Base-by-base conservation (phyloP, 1,140 invertebrate genomes). In the Leptonema lineaticorne region DNA sequence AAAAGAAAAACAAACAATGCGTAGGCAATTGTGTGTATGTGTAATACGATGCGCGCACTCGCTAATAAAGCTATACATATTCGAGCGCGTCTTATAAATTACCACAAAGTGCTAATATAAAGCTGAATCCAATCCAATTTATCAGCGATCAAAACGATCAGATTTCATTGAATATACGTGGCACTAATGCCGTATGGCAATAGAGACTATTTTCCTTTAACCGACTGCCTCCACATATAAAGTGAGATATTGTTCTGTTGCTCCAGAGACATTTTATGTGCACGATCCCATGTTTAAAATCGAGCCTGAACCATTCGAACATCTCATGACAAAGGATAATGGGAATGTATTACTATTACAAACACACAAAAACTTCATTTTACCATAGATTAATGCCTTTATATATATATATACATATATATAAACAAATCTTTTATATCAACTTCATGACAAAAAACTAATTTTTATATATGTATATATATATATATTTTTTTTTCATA, bases 61-160 rank as follows among this genome's bases (percentile, higher is more conserved):
- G 62, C 41, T 64, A 64, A 64, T 64, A 64, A 64, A 64, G 62
- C 62, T 46, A 64, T 64, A 64, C 62, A 29, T 64, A 64, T 64
- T 64, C 62, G 8, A 50, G 26, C 45, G 28, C 37, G 24, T 64
- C 62, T 50, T 50, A 64, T 64, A 64, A 64, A 64, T 64, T 64
- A 64, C 46, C 46, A 37, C 37, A 30, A 64, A 64, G 62, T 64
- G 62, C 62, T 64, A 64, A 64, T 64, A 64, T 64, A 64, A 50
- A 64, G 62, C 28, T 20, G 50, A 45, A 64, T 64, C 46, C 62
- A 64, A 64, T 64, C 64, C 64, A 57, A 66, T 58, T 58, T 71
- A 71, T 71, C 66, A 69, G 67, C 50, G 65, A 72, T 72, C 70
- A 72, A 62, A 72, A 72, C 20, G 60, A 71, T 71, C 65, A 56